Evolutionary conservation across 2,888 invertebrate species (phyloP).

Genomic region (Smittia aterrima): DNA sequence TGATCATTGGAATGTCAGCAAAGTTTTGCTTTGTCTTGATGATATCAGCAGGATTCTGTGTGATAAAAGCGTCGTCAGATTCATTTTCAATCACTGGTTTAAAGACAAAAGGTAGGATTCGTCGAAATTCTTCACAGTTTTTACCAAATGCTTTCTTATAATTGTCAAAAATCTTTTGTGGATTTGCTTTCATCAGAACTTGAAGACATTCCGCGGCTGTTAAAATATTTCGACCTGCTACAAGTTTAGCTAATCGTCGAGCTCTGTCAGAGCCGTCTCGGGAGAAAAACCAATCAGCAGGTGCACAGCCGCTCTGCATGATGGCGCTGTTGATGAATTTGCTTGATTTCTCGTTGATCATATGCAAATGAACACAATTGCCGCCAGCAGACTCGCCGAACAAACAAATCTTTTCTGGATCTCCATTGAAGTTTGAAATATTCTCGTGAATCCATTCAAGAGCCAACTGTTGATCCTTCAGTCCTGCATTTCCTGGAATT

Average conservation of each 20-base stretch:
- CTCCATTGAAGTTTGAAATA: conserved; percentile 54
- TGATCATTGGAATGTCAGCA: conserved; percentile 56
- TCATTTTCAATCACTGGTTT: conserved; percentile 49
- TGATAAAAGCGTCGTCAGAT: conserved; percentile 47
- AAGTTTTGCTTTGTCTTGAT: conserved; percentile 51
- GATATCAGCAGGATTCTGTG: conserved; percentile 53
- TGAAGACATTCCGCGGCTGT: conserved; percentile 43
- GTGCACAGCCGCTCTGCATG: conserved; percentile 16
- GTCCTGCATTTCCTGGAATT: too few species aligned
- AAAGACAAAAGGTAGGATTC: conserved; percentile 48
- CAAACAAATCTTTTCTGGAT: too few species aligned
- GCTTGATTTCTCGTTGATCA: conserved; percentile 48
- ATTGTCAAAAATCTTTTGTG: conserved; percentile 46
- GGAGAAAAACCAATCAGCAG: conserved; percentile 44
- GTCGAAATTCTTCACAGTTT: conserved; percentile 49
- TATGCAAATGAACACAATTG: conserved; percentile 52
- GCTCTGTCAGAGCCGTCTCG: conserved; percentile 46
- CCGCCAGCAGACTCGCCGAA: too few species aligned
- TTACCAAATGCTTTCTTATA: conserved; percentile 45
- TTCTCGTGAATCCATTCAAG: conserved; percentile 55
- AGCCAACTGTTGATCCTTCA: conserved; percentile 53
- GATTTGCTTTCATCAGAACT: conserved; percentile 43
- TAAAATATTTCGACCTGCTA: conserved; percentile 45
- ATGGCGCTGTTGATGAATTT: conserved; percentile 27
- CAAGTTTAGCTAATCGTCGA: conserved; percentile 46